Percentiles rank a stretch among this genome's conserved stretches.
Evolutionary conservation across 2,888 invertebrate genomes (phyloP).

Genomic region (Hyposoter didymator): DNA sequence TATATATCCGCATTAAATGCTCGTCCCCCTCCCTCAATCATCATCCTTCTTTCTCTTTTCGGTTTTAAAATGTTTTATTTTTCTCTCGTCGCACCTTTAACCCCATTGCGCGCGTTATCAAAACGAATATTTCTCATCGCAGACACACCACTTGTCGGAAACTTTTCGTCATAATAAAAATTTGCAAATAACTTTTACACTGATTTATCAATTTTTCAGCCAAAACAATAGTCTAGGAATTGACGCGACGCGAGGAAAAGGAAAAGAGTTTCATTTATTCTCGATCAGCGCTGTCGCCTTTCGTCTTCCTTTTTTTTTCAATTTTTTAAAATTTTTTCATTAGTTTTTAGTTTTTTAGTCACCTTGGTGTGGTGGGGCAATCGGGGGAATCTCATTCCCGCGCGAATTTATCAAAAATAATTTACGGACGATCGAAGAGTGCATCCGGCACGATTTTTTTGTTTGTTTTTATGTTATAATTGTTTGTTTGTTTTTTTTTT

Average conservation of each 20-base stretch:
- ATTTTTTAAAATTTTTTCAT: constrained; percentile 30
- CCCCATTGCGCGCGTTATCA: constrained; percentile 45
- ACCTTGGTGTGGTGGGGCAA: constrained; percentile 63
- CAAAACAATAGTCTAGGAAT: constrained; percentile 45
- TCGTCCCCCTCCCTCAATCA: constrained; percentile 53
- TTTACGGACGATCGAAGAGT: constrained; percentile 69
- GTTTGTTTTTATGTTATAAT: constrained; percentile 3
- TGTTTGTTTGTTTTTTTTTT: background rate
- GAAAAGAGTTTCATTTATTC: constrained; percentile 43
- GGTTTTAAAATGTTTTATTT: constrained; percentile 9
- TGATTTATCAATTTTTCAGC: constrained; percentile 25
- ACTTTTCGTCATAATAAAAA: constrained; percentile 45
- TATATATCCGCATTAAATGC: constrained; percentile 71
- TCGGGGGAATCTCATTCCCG: constrained; percentile 70
- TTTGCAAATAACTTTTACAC: constrained; percentile 31
- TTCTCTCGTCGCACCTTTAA: constrained; percentile 47
- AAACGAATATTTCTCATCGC: constrained; percentile 22
- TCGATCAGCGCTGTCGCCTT: constrained; percentile 41
- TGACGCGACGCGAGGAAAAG: constrained; percentile 52
- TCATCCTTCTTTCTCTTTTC: constrained; percentile 45
- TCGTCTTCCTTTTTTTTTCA: constrained; percentile 38
- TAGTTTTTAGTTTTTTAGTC: constrained; percentile 58
- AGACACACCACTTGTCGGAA: constrained; percentile 40
- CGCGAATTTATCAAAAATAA: constrained; percentile 79
- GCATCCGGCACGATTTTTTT: constrained; percentile 54